Percentiles rank a stretch among this genome's conserved stretches.
Evolutionary conservation across 2,888 invertebrate species (phyloP).

Genomic region (Lacanobia wlatinum): DNA sequence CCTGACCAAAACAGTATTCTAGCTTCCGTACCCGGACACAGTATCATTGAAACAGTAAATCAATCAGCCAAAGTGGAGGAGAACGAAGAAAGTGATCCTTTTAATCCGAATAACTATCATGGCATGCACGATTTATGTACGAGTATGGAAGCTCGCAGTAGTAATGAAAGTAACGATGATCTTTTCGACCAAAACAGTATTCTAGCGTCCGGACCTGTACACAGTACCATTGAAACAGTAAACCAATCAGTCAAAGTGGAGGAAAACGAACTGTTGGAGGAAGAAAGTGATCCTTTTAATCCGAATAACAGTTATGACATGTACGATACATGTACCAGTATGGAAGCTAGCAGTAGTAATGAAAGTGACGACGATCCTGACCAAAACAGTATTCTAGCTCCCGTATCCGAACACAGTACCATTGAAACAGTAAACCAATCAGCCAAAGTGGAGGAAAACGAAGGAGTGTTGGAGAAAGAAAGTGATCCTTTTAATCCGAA

Average conservation of each 20-base stretch:
- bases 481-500: not conserved
- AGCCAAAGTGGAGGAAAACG: not conserved
- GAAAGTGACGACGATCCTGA: not conserved
- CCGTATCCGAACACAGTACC: too few relatives aligned
- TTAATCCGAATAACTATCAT: not conserved
- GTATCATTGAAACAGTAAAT: too few relatives aligned
- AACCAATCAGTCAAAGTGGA: too few relatives aligned
- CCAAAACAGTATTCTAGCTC: not conserved
- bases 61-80: too few relatives aligned
- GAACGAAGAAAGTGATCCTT: not conserved
- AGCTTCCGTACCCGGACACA: too few relatives aligned
- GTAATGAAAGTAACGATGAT: not conserved
- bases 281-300: not conserved
- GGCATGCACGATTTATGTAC: too few relatives aligned
- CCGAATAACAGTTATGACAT: not conserved
- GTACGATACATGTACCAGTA: not conserved
- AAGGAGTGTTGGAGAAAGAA: not conserved
- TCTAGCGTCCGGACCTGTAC: not conserved
- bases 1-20: not conserved
- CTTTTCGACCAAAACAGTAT: not conserved
- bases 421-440: too few relatives aligned
- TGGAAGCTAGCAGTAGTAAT: fast-evolving
- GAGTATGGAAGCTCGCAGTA: not conserved
- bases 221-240: too few relatives aligned
- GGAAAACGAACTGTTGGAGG: not conserved